A percentile compares a stretch with the other conserved stretches of the same genome.
Conservation (phyloP, 2,888 invertebrate species). For the Limnephilus lunatus region DNA sequence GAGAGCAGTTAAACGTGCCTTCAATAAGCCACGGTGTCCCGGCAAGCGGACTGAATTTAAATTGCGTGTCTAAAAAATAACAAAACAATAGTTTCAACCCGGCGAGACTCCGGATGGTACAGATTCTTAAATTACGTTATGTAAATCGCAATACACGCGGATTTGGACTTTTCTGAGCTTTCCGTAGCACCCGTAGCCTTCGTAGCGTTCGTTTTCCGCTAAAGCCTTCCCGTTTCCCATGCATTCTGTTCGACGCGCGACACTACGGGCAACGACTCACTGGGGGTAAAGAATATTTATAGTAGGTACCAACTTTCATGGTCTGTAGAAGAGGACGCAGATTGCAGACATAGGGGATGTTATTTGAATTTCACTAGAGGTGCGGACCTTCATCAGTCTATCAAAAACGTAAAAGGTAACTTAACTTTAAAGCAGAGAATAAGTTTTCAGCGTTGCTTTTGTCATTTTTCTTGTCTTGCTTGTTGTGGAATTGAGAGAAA, state of each 20-base stretch:
- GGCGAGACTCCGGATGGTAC: conserved; percentile 52
- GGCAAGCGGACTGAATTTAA: conserved; percentile 56
- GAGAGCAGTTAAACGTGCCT: background rate
- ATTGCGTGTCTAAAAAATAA: conserved; percentile 52
- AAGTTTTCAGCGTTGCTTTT: too few relatives aligned
- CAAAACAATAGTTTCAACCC: conserved; percentile 63
- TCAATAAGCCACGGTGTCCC: conserved; percentile 16
- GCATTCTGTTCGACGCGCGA: background rate
- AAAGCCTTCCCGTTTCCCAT: background rate
- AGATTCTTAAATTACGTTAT: conserved; percentile 63
- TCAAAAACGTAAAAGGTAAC: too few relatives aligned
- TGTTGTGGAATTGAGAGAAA: too few relatives aligned
- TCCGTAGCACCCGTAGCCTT: conserved; percentile 5
- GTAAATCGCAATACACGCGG: conserved; percentile 62
- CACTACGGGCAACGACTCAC: background rate
- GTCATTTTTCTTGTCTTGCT: too few relatives aligned
- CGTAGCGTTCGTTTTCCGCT: background rate
- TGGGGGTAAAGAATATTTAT: background rate
- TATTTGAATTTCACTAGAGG: background rate
- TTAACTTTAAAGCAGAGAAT: too few relatives aligned
- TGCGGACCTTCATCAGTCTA: too few relatives aligned
- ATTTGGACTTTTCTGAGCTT: background rate
- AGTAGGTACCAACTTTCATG: background rate
- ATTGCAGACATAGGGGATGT: background rate
- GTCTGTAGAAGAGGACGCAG: background rate